Evolutionary conservation across 1,140 invertebrate species (phyloP), one percentile per base, ranked within the genome.

Genomic region (Drosophila setifemur): DNA sequence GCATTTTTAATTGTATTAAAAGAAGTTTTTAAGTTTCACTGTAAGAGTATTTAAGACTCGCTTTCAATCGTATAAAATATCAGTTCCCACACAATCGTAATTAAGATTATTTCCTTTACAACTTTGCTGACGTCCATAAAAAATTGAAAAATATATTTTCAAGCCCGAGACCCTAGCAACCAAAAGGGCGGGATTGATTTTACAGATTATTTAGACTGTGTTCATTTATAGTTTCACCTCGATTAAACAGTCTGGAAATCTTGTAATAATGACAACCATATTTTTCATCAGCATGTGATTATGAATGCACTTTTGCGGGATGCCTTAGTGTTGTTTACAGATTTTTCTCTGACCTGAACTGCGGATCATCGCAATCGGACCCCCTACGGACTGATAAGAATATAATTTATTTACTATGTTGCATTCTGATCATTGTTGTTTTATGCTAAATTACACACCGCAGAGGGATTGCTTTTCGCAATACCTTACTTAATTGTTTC

Each of bases 321-420:
- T 18, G 33, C 43, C 26, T 21, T 14, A 6, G 77, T 58, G 45
- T 78, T 83, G 79, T 83, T 85, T 85, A 85, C 78, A 2, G 57
- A 28, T 18, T 58, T 40, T 25, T 42, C 48, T 37, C 9, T 14
- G 61, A 23, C 42, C 23, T 37, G 21, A n/a, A 14, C 8, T 42
- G 37, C 19, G 26, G 29, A 29, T 14, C 11, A 26, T 25, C 11
- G 40, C 18, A 45, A 11, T 7, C 4, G 29, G 43, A 21, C 63
- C 73, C 53, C 73, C 63, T 43, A 33, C 45, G 26, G 44, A 58
- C n/a, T 49, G 77, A 81, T 82, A 72, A 72, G 44, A 33, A 6
- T 26, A 16, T 21, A 12, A 28, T 33, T n/a, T 16, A 18, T 16
- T 37, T 3, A 23, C 2, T 14, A 35, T 14, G 31, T 11, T 50